These are phyloP conservation scores for Sphaerodactylus townsendi DNA, from an alignment of 2,113 vertebrate species.

Conservation along the genomic window DNA sequence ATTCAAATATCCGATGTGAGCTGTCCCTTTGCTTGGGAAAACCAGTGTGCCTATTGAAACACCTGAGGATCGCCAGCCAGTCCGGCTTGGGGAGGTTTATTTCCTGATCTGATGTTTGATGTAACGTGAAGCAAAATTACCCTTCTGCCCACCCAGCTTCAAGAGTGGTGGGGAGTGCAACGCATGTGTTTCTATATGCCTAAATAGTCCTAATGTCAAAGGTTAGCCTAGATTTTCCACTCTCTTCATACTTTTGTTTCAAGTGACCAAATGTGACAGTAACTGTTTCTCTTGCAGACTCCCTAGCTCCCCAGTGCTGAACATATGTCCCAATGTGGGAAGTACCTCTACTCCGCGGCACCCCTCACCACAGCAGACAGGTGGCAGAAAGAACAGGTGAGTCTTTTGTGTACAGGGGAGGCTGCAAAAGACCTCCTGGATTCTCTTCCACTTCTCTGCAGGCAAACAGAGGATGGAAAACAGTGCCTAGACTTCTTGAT, in stretches of 20 bases:
- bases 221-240: background rate
- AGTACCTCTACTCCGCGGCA: constrained; percentile 83
- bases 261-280: background rate
- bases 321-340: constrained; percentile 63
- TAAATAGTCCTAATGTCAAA: background rate
- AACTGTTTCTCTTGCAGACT: constrained; percentile 2
- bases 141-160: background rate
- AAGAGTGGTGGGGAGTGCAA: background rate
- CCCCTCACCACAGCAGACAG: constrained; percentile 31
- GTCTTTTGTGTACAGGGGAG: background rate
- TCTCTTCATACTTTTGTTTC: background rate
- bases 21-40: background rate
- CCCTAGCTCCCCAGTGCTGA: constrained; percentile 55
- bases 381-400: constrained; percentile 42
- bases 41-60: background rate
- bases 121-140: background rate
- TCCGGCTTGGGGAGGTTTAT: background rate
- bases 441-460: background rate
- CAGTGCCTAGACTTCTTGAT: background rate
- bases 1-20: background rate
- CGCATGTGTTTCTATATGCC: background rate
- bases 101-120: background rate
- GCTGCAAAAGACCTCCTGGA: background rate
- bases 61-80: background rate
- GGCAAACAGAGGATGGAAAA: background rate